phyloP scores from a whole-genome alignment of 1,140 invertebrate genomes.

The Bombus affinis region DNA sequence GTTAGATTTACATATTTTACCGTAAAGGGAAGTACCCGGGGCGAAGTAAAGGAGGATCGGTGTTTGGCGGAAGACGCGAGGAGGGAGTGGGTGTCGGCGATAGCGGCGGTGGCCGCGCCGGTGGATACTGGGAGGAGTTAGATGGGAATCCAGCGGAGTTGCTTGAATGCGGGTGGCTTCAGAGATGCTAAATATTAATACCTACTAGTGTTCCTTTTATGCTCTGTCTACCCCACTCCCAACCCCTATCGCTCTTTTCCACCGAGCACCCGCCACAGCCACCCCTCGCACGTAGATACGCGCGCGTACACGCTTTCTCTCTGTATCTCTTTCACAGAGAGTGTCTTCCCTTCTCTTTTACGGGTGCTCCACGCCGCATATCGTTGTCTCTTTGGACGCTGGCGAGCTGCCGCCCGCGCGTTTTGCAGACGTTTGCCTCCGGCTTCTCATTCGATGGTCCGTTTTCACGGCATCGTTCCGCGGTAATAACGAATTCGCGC shows the following conservation, averaged over 20 bases:
- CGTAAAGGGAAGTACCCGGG: conserved; percentile 73
- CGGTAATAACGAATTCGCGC: conserved; percentile 44
- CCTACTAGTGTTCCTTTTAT: conserved; percentile 79
- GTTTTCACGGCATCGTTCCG: conserved; percentile 38
- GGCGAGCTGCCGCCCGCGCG: conserved; percentile 42
- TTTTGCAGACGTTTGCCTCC: conserved; percentile 56
- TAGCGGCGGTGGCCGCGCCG: conserved; percentile 3
- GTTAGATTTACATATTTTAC: conserved; percentile 82
- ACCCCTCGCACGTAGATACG: conserved; percentile 40
- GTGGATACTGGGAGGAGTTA: conserved; percentile 44
- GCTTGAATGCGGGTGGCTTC: conserved; percentile 79
- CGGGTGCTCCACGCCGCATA: background rate
- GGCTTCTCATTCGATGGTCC: conserved; percentile 58
- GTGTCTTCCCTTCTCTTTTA: conserved; percentile 43
- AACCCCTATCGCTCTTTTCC: conserved; percentile 61
- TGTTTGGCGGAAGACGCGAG: conserved; percentile 60
- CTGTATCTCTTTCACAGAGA: conserved; percentile 44
- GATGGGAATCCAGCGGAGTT: conserved; percentile 72
- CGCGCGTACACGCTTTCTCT: conserved; percentile 32
- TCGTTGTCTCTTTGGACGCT: conserved; percentile 59
- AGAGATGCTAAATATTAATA: conserved; percentile 82
- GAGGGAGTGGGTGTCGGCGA: conserved; percentile 46
- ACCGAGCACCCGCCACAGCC: conserved; percentile 24
- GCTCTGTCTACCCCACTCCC: conserved; percentile 51
- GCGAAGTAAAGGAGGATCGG: conserved; percentile 72